Conservation (phyloP, 2,888 invertebrate species). For the Macrostomum cliftonense region DNA sequence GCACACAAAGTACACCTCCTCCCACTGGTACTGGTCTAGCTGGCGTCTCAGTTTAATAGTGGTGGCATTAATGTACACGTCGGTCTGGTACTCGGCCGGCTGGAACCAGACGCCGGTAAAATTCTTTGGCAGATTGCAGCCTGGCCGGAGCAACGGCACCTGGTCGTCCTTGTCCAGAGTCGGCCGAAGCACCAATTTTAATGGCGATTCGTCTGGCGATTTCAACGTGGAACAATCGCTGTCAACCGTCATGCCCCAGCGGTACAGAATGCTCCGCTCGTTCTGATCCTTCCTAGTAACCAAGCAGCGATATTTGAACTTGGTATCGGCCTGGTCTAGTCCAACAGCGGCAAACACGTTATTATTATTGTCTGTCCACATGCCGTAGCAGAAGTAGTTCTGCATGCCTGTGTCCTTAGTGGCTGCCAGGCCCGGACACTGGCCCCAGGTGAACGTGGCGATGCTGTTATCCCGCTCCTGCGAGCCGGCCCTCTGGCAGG, state of each 20-base stretch:
- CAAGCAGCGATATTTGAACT: conserved; percentile 12
- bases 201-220: conserved; percentile 56
- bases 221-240: conserved; percentile 77
- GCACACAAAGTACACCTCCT: conserved; percentile 73
- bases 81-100: conserved; percentile 85
- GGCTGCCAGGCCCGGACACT: conserved; percentile 4
- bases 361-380: conserved; percentile 9
- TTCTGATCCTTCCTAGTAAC: conserved; percentile 12
- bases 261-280: conserved; percentile 1
- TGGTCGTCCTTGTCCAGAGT: conserved; percentile 19
- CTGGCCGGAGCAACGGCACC: conserved; percentile 48
- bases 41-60: conserved; percentile 86
- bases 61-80: conserved; percentile 64
- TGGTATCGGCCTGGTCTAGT: conserved; percentile 7
- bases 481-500: conserved; percentile 11
- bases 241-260: conserved; percentile 8
- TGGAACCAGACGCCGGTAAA: conserved; percentile 88
- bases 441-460: conserved; percentile 7
- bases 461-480: conserved; percentile 9
- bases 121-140: conserved; percentile 76
- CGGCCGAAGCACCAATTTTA: conserved; percentile 24
- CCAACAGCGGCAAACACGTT: conserved; percentile 10
- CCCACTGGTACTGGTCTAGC: conserved; percentile 57
- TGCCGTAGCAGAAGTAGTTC: conserved; percentile 7
- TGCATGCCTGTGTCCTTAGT: not conserved